Evolutionary conservation across 2,888 invertebrate species (phyloP).

Genomic region (Drosophila melanosoma): DNA sequence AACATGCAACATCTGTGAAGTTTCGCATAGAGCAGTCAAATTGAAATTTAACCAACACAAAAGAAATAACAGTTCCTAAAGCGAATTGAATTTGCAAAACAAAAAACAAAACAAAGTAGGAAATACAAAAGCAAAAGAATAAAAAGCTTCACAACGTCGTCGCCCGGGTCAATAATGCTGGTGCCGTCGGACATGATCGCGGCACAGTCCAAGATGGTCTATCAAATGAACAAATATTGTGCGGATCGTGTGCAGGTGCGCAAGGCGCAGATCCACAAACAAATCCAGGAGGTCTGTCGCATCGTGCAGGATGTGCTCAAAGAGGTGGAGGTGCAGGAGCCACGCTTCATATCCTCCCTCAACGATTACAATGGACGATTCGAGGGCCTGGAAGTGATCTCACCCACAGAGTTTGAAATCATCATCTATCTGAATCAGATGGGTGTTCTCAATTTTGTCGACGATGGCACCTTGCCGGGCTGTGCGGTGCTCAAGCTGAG

Average conservation of each 20-base stretch:
- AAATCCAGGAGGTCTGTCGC: slow-evolving; percentile 95
- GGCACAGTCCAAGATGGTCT: slow-evolving; percentile 97
- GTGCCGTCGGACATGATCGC: slow-evolving; percentile 97
- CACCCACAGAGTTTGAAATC: slow-evolving; percentile 97
- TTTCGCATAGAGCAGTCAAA: background rate
- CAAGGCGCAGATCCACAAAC: slow-evolving; percentile 94
- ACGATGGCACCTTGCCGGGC: slow-evolving; percentile 96
- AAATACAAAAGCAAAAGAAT: background rate
- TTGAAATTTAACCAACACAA: slow-evolving; percentile 8
- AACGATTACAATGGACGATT: slow-evolving; percentile 95
- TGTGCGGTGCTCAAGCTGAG: slow-evolving; percentile 97
- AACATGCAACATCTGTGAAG: slow-evolving; percentile 1
- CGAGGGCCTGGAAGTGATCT: slow-evolving; percentile 96
- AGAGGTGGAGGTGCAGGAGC: slow-evolving; percentile 98
- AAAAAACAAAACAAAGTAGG: background rate
- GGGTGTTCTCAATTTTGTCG: slow-evolving; percentile 99
- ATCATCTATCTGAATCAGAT: slow-evolving; percentile 98
- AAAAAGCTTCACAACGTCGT: slow-evolving; percentile 52
- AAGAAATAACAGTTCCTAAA: slow-evolving; percentile 16
- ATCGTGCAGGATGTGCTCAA: slow-evolving; percentile 97
- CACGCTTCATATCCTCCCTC: slow-evolving; percentile 95
- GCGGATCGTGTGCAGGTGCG: slow-evolving; percentile 95
- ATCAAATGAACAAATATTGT: slow-evolving; percentile 98
- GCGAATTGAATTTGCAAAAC: slow-evolving; percentile 1
- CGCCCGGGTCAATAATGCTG: slow-evolving; percentile 88